Evolutionary conservation across 2,888 invertebrate genomes (phyloP).

Genomic region (Leptinotarsa juncta): DNA sequence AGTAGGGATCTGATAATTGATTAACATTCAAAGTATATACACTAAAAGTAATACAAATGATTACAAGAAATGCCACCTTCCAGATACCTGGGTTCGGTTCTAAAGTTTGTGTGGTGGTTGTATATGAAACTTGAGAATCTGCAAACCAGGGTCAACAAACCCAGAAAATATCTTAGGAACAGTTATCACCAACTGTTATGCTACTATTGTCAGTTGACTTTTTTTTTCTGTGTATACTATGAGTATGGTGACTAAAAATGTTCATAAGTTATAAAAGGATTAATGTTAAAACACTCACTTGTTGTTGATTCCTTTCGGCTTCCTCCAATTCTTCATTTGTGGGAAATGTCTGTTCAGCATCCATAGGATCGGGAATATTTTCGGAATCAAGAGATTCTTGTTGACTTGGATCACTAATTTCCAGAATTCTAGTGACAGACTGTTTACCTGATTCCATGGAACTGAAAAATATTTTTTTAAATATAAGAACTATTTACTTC

Average conservation of each 20-base stretch:
- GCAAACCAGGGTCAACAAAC: no score
- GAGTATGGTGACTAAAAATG: no score
- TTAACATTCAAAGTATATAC: no score
- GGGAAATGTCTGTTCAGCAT: constrained; percentile 97
- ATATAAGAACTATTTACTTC: background rate
- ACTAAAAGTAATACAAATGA: background rate
- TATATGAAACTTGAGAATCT: no score
- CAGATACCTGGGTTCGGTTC: no score
- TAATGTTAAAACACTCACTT: constrained; percentile 41
- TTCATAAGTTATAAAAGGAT: background rate
- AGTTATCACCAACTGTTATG: no score
- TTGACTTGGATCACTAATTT: constrained; percentile 73
- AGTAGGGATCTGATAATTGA: no score
- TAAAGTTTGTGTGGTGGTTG: no score
- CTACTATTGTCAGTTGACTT: no score
- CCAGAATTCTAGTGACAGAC: constrained; percentile 66
- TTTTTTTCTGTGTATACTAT: no score
- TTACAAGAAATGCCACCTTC: no score
- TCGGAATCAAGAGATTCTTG: constrained; percentile 84
- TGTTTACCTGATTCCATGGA: constrained; percentile 48
- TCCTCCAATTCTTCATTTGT: constrained; percentile 89
- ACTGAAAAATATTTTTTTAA: constrained; percentile 35
- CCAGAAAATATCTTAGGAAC: no score
- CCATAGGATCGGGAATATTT: constrained; percentile 89
- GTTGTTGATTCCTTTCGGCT: constrained; percentile 71